phyloP scores from a whole-genome alignment of 2,797 vertebrate species.

The Chloroceryle inda region DNA sequence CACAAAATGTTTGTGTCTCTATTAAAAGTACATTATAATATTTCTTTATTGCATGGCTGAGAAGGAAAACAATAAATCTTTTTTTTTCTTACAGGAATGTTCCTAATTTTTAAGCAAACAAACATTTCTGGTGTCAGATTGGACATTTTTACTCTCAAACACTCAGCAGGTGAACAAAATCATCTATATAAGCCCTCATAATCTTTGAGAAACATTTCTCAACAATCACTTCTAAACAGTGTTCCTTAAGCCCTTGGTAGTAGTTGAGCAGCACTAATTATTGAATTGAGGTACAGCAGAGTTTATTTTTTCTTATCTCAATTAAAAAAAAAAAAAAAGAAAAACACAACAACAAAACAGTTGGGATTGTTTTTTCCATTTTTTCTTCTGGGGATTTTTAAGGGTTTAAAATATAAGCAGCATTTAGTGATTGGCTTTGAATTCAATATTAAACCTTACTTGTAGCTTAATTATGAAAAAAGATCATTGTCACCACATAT shows the following conservation, averaged over 20 bases:
- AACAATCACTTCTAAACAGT: conserved; percentile 46
- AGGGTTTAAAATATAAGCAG: background rate
- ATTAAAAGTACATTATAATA: background rate
- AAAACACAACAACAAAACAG: no score
- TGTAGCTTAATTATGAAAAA: conserved; percentile 25
- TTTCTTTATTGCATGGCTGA: background rate
- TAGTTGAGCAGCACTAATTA: conserved; percentile 6
- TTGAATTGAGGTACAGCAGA: conserved; percentile 13
- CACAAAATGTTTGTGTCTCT: background rate
- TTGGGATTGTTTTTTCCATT: background rate
- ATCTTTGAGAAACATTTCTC: conserved; percentile 55
- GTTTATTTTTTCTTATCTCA: conserved; percentile 40
- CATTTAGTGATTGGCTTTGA: background rate
- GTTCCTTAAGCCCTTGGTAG: background rate
- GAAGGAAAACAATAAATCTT: background rate
- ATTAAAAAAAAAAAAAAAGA: background rate
- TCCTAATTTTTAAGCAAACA: conserved; percentile 15
- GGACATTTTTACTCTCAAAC: conserved; percentile 8
- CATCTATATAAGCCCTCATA: conserved; percentile 50
- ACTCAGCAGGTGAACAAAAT: conserved; percentile 58
- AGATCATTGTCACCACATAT: conserved; percentile 31
- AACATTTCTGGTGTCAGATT: background rate
- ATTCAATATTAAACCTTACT: conserved; percentile 26
- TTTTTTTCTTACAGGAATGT: background rate
- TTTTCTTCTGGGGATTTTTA: conserved; percentile 7